Conservation (phyloP, 2,797 vertebrate species). For the Lepilemur ruficaudatus region DNA sequence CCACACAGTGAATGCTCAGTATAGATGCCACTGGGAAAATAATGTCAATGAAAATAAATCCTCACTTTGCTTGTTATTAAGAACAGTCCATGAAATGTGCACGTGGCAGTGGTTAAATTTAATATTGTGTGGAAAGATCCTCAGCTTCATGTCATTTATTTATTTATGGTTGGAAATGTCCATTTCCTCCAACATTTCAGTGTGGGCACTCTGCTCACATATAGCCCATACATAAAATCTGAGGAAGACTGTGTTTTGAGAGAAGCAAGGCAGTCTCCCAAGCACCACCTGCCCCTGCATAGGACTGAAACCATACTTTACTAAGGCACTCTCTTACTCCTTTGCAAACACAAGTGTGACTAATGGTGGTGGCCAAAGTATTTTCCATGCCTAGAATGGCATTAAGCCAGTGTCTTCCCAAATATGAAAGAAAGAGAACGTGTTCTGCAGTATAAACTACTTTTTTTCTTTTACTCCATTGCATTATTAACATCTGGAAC, state of each 20-base stretch:
- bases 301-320: background rate
- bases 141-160: background rate
- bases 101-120: background rate
- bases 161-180: background rate
- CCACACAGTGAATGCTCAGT: background rate
- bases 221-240: background rate
- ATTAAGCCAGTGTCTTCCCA: background rate
- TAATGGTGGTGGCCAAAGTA: background rate
- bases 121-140: background rate
- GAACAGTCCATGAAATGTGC: background rate
- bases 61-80: background rate
- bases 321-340: background rate
- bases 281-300: background rate
- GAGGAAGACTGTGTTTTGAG: background rate
- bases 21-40: background rate
- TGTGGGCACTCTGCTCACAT: background rate
- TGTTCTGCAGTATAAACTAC: background rate
- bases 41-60: background rate
- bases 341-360: background rate
- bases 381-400: background rate
- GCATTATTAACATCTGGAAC: background rate
- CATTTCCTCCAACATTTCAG: background rate
- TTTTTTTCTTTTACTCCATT: background rate
- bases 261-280: background rate
- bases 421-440: constrained; percentile 4